phyloP scores from a whole-genome alignment of 2,113 vertebrate species.

The Chloropsis cyanopogon region DNA sequence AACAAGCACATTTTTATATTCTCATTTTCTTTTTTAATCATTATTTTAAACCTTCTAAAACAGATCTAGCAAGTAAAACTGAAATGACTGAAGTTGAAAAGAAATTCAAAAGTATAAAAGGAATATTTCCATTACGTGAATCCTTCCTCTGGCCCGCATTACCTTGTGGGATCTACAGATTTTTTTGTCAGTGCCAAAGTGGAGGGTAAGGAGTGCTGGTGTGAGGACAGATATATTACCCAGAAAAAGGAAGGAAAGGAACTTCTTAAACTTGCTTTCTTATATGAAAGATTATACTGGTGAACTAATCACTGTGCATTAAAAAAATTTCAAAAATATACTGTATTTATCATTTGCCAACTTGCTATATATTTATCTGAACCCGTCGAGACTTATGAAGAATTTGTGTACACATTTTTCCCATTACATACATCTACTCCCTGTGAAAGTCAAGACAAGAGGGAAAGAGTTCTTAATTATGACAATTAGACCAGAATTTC shows the following conservation, averaged over 20 bases:
- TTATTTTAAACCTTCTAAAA: background rate
- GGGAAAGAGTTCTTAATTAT: conserved; percentile 5
- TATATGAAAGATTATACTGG: background rate
- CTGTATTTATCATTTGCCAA: accelerated
- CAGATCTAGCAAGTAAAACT: background rate
- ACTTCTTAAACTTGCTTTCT: background rate
- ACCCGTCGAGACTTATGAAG: background rate
- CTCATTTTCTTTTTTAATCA: background rate
- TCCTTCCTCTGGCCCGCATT: background rate
- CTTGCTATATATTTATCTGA: background rate
- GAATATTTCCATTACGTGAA: background rate
- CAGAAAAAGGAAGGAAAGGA: background rate
- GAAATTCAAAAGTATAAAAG: background rate
- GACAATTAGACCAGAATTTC: background rate
- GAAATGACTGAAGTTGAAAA: background rate
- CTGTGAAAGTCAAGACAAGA: background rate
- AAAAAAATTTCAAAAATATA: background rate
- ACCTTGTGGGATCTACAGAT: background rate
- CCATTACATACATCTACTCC: background rate
- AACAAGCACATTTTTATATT: background rate
- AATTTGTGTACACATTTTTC: background rate
- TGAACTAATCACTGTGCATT: background rate
- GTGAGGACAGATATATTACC: background rate
- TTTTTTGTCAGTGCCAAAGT: background rate
- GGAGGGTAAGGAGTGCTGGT: background rate